Base-by-base conservation (phyloP, 2,888 invertebrate genomes). In the Erebia aethiops region DNA sequence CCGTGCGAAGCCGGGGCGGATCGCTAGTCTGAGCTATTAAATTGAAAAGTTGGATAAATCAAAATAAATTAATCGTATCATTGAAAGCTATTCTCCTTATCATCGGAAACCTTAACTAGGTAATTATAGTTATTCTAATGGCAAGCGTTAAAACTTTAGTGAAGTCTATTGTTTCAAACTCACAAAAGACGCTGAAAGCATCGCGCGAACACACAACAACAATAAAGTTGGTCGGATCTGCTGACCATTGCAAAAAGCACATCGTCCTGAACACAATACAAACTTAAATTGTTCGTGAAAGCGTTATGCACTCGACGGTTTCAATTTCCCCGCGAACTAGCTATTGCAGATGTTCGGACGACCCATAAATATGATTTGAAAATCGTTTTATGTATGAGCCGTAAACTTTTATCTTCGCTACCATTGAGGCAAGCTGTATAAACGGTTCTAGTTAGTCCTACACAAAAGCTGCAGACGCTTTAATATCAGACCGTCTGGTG, bases 331-430 rank as follows among this genome's bases (percentile, higher is more conserved):
- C 87, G 90, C 86, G 86, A 90, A 89, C 90, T 86, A 83, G 85
- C 91, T 85, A 84, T 86, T 85, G 87, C 90, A 91, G 88, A 90
- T 92, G 91, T 89, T 89, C 85, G 82, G 86, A 86, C 82, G 87
- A 87, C 86, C 87, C 89, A 86, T 92, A 93, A 93, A 92, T 92
- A 92, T 92, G 90, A 93, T 92, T 92, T 91, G 89, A 92, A 90
- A 92, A 92, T 92, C 89, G 91, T 90, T 92, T 92, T 91, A 92
- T 91, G 91, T 92, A 90, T 91, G 90, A 89, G 87, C 87, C 90
- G 89, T 93, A 92, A 93, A 93, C 87, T 93, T 93, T 93, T 93
- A 93, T 93, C 91, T 90, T 81, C 85, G 78, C 81, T 80, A 81
- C 78, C 84, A 86, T 81, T 80, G 84, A 67, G 58, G 67, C 57